Evolutionary conservation across 1,140 invertebrate species (phyloP).

Genomic region (Papilio glaucus): DNA sequence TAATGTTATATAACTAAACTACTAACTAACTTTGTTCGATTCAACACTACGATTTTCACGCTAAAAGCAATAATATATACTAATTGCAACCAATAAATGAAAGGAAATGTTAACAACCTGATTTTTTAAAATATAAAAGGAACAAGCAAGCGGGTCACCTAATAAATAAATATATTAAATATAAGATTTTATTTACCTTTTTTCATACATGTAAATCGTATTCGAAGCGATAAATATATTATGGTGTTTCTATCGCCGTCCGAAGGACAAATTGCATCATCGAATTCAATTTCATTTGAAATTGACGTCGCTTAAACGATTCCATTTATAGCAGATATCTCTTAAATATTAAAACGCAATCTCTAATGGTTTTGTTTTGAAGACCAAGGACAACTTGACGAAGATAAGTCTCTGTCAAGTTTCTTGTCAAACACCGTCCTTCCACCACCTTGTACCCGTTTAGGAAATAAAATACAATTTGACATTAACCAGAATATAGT

Average conservation of each 20-base stretch:
- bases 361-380: background rate
- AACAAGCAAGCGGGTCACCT: too few relatives aligned
- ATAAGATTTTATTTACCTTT: too few relatives aligned
- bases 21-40: too few relatives aligned
- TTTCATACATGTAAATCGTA: background rate
- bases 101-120: too few relatives aligned
- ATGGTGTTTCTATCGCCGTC: background rate
- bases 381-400: slow-evolving; percentile 12
- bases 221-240: slow-evolving; percentile 6
- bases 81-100: too few relatives aligned
- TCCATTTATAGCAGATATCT: slow-evolving; percentile 13
- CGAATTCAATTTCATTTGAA: slow-evolving; percentile 9
- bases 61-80: too few relatives aligned
- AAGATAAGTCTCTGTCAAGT: slow-evolving; percentile 27
- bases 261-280: background rate
- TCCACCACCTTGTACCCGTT: slow-evolving; percentile 11
- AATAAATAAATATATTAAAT: too few relatives aligned
- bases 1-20: too few relatives aligned
- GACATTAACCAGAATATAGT: background rate
- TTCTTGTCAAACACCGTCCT: slow-evolving; percentile 22
- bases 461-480: background rate
- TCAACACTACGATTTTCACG: too few relatives aligned
- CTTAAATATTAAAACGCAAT: slow-evolving; percentile 2
- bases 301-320: slow-evolving; percentile 19
- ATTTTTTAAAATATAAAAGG: too few relatives aligned